A percentile compares a stretch with the other conserved stretches of the same genome.
phyloP scores from a whole-genome alignment of 2,113 vertebrate genomes.

The Forbesichthys agassizii region DNA sequence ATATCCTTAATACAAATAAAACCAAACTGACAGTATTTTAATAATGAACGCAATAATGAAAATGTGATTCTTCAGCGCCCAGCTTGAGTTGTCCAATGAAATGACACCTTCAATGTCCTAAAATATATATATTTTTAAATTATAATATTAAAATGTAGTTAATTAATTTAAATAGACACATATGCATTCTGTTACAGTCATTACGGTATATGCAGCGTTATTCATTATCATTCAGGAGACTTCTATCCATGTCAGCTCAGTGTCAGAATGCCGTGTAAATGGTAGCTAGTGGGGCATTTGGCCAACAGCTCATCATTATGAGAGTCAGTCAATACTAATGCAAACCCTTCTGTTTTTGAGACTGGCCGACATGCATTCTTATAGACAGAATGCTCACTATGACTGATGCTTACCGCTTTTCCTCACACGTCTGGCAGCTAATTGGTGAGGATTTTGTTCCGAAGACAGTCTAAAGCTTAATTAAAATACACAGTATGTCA shows the following conservation, averaged over 20 bases:
- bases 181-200: not conserved
- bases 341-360: slow-evolving; percentile 70
- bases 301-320: slow-evolving; percentile 80
- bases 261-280: slow-evolving; percentile 60
- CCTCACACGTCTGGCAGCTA: not conserved
- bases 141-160: too few relatives aligned
- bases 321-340: slow-evolving; percentile 57
- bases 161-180: not conserved
- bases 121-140: not conserved
- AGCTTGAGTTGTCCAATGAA: not conserved
- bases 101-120: not conserved
- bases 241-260: slow-evolving; percentile 75
- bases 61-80: not conserved
- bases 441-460: not conserved
- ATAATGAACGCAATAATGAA: not conserved
- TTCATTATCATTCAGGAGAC: not conserved
- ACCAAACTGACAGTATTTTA: not conserved
- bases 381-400: not conserved
- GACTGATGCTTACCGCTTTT: not conserved
- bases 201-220: not conserved
- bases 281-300: slow-evolving; percentile 70
- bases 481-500: slow-evolving; percentile 8
- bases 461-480: slow-evolving; percentile 4
- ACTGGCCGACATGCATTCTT: slow-evolving; percentile 66
- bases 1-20: slow-evolving; percentile 22